These are phyloP conservation scores for Micronycteris hirsuta DNA, from an alignment of 2,113 vertebrate genomes.

Conservation along the genomic window DNA sequence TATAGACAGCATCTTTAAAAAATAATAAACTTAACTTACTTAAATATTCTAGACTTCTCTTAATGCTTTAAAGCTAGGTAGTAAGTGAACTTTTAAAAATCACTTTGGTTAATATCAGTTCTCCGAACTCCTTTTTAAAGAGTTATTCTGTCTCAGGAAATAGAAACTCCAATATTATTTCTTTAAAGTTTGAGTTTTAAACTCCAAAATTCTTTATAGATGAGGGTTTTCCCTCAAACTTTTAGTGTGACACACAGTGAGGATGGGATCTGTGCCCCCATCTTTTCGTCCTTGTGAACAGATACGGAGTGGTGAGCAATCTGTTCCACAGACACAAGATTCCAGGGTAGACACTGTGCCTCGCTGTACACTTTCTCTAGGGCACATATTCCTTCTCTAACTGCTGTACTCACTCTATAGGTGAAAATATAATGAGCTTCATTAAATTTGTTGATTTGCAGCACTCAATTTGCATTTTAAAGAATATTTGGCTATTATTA, in stretches of 20 bases:
- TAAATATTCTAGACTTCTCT: not conserved
- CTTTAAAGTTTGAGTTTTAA: conserved; percentile 6
- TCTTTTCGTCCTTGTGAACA: not conserved
- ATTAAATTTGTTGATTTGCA: not conserved
- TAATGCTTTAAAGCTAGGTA: not conserved
- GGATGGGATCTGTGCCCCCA: not conserved
- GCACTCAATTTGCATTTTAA: not conserved
- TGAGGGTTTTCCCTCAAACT: not conserved
- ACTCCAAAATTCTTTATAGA: not conserved
- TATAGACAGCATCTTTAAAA: conserved; percentile 30
- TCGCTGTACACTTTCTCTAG: not conserved
- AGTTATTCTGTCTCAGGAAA: conserved; percentile 6
- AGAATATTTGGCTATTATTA: not conserved
- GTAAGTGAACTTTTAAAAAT: not conserved
- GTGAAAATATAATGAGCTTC: not conserved
- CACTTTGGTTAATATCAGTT: conserved; percentile 11
- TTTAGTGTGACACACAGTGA: not conserved
- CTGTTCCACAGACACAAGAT: not conserved
- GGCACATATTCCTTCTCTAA: not conserved
- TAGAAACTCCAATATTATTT: not conserved
- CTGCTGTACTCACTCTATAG: not conserved
- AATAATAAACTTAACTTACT: conserved; percentile 30
- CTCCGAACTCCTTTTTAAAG: not conserved
- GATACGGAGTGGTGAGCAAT: not conserved
- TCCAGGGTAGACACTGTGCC: not conserved